Evolutionary conservation across 2,888 invertebrate genomes (phyloP).

Genomic region (Periphyllus acericola): DNA sequence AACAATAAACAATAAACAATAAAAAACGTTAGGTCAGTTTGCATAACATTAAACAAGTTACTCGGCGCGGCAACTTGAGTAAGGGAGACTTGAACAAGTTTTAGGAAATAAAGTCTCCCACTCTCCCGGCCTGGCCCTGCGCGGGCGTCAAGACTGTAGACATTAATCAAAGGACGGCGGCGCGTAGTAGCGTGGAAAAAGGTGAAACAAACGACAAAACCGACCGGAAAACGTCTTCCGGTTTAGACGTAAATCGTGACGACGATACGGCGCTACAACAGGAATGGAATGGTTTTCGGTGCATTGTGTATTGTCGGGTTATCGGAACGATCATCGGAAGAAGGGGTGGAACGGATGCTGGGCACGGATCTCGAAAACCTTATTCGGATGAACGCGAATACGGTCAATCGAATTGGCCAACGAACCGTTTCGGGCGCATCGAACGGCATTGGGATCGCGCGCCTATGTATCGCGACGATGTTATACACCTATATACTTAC

Average conservation of each 20-base stretch:
- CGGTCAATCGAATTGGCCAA: constrained; percentile 50
- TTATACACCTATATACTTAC: background rate
- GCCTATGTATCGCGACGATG: background rate
- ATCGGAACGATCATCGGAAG: background rate
- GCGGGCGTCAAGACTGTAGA: background rate
- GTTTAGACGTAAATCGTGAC: background rate
- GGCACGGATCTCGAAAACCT: constrained; percentile 12
- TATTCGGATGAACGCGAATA: constrained; percentile 33
- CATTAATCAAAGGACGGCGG: background rate
- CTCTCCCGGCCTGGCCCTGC: background rate
- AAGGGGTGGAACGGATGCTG: background rate
- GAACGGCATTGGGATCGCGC: constrained; percentile 42
- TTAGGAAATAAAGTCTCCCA: too few species aligned
- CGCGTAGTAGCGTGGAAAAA: background rate
- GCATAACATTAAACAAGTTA: too few species aligned
- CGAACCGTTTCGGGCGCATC: constrained; percentile 52
- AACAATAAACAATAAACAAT: too few species aligned
- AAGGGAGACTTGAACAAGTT: too few species aligned
- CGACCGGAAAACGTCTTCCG: constrained; percentile 36
- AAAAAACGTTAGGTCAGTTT: too few species aligned
- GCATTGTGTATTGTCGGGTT: background rate
- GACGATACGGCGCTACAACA: background rate
- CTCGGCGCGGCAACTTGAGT: too few species aligned
- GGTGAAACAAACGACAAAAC: background rate
- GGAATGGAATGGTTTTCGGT: background rate